Percentiles rank a stretch among this genome's conserved stretches.
These are phyloP conservation scores for Lithophane ornitopus DNA, from an alignment of 2,888 invertebrate genomes.

Conservation along the genomic window DNA sequence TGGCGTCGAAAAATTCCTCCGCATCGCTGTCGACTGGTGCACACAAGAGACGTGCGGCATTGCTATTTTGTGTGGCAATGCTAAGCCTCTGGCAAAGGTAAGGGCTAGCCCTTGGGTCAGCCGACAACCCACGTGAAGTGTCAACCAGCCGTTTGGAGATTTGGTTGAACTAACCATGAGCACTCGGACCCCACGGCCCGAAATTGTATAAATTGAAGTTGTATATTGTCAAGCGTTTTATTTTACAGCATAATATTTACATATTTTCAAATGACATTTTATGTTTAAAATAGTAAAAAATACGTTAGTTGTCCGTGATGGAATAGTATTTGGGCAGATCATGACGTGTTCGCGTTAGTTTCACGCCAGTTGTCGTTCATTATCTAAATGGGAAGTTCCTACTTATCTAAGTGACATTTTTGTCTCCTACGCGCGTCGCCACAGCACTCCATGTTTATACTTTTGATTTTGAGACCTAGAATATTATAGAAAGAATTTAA, in stretches of 20 bases:
- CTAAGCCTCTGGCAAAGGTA: too few relatives aligned
- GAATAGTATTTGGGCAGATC: constrained; percentile 51
- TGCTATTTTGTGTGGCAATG: too few relatives aligned
- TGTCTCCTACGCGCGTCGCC: constrained; percentile 72
- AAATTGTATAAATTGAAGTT: neutral
- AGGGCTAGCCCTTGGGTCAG: too few relatives aligned
- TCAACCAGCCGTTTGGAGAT: too few relatives aligned
- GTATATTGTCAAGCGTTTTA: neutral
- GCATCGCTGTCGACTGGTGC: too few relatives aligned
- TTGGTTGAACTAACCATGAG: too few relatives aligned
- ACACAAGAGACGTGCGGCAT: too few relatives aligned
- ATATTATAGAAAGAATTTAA: neutral
- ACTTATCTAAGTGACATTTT: constrained; percentile 83
- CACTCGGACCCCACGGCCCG: too few relatives aligned
- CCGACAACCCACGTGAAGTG: too few relatives aligned
- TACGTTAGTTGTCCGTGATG: constrained; percentile 27
- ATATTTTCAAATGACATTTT: neutral
- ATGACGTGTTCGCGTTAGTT: constrained; percentile 50
- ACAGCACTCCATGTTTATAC: constrained; percentile 27
- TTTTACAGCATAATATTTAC: neutral
- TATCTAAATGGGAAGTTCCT: constrained; percentile 85
- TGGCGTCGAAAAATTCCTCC: too few relatives aligned
- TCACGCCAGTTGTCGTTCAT: constrained; percentile 69
- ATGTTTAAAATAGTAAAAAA: neutral
- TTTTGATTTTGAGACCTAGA: constrained; percentile 31